These are phyloP conservation scores for Erithacus rubecula DNA, from an alignment of 2,797 vertebrate species.

Conservation along the genomic window DNA sequence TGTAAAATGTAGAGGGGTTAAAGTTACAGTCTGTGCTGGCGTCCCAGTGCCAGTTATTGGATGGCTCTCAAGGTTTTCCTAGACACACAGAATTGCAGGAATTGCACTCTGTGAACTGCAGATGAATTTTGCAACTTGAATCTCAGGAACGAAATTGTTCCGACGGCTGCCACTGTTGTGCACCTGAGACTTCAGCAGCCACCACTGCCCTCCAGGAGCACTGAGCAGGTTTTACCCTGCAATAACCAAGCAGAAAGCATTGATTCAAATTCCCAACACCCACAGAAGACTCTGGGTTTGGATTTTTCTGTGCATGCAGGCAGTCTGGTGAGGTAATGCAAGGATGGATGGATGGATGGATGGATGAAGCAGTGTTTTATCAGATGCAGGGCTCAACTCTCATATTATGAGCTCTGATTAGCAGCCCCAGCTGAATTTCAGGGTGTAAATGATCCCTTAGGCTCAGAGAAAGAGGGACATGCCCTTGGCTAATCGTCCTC, in stretches of 20 bases:
- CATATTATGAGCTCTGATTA: neutral
- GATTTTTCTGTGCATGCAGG: neutral
- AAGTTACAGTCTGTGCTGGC: neutral
- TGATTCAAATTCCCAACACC: neutral
- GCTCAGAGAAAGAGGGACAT: neutral
- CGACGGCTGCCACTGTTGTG: neutral
- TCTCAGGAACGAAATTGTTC: neutral
- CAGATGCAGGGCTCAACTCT: neutral
- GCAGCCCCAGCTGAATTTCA: neutral
- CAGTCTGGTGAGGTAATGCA: neutral
- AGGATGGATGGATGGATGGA: too few species aligned
- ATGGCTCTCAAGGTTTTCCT: neutral
- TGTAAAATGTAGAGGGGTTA: neutral
- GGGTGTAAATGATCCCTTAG: neutral
- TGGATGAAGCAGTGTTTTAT: neutral
- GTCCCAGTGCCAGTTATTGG: neutral
- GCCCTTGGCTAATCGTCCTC: neutral
- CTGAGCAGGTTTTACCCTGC: neutral
- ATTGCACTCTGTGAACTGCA: neutral
- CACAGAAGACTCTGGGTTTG: neutral
- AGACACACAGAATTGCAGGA: neutral
- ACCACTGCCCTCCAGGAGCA: neutral
- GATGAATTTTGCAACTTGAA: neutral
- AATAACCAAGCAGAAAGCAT: rapidly evolving
- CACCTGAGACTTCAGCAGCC: neutral